phyloP scores from a whole-genome alignment of 92 coral and sea anemone species.

The Epizoanthus stellaris region DNA sequence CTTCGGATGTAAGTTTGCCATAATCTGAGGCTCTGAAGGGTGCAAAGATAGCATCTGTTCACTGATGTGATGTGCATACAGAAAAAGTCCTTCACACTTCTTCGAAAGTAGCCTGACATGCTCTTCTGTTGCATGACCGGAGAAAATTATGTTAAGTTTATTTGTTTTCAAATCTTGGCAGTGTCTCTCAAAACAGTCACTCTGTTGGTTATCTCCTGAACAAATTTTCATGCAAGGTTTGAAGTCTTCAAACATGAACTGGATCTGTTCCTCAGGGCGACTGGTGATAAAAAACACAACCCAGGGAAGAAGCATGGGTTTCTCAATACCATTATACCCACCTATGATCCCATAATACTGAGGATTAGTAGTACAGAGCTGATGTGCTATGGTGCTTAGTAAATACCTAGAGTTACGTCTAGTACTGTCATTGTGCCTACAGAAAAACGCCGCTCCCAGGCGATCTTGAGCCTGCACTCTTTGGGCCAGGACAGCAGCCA shows the following conservation, averaged over 20 bases:
- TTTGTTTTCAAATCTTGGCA: background rate
- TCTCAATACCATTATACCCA: conserved; percentile 37
- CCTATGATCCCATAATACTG: conserved; percentile 43
- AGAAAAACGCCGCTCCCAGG: conserved; percentile 61
- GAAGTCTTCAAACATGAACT: conserved; percentile 7
- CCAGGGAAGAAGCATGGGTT: conserved; percentile 59
- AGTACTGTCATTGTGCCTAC: conserved; percentile 57
- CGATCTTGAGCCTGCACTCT: background rate
- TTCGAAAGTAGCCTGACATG: background rate
- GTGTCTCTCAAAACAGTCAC: background rate
- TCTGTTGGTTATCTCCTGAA: conserved; percentile 3
- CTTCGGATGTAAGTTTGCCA: background rate
- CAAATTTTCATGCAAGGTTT: conserved; percentile 26
- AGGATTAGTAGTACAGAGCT: conserved; percentile 34
- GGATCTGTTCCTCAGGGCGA: conserved; percentile 52
- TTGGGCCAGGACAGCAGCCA: conserved; percentile 64
- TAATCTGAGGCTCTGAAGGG: background rate
- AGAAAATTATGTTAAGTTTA: background rate
- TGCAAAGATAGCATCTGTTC: background rate
- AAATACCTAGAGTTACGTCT: conserved; percentile 60
- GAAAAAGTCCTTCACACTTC: background rate
- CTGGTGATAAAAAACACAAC: conserved; percentile 62
- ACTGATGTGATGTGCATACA: conserved; percentile 6
- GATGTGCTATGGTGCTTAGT: conserved; percentile 49
- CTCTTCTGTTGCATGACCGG: conserved; percentile 7